A percentile compares a stretch with the other conserved stretches of the same genome.
Evolutionary conservation across 2,797 vertebrate genomes (phyloP).

Genomic region (Hozukius guyotensis): DNA sequence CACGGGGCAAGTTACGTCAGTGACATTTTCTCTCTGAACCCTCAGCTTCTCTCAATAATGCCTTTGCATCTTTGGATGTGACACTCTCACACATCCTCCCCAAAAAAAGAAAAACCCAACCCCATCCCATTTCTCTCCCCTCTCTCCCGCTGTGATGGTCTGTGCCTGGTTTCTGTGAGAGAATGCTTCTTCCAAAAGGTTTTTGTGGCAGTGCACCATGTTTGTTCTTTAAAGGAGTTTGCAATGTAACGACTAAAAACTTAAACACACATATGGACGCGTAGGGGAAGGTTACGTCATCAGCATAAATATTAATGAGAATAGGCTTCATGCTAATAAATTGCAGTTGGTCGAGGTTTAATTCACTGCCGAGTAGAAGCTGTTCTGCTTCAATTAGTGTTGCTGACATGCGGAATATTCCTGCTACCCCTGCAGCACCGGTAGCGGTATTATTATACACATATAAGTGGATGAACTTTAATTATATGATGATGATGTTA

Average conservation of each 20-base stretch:
- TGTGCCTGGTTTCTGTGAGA: conserved; percentile 5
- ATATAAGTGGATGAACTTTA: neutral
- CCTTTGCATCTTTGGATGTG: conserved; percentile 50
- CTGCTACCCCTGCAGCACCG: neutral
- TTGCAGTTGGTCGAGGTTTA: conserved; percentile 2
- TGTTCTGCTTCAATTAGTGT: neutral
- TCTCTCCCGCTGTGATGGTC: neutral
- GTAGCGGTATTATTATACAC: neutral
- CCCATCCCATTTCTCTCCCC: neutral
- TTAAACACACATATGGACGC: neutral
- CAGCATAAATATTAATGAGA: conserved; percentile 34
- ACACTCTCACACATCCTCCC: neutral
- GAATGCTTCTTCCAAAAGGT: conserved; percentile 1
- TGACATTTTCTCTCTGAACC: conserved; percentile 70
- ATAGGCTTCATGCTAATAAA: conserved; percentile 34
- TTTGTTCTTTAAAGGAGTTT: neutral
- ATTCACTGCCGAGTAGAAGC: conserved; percentile 1
- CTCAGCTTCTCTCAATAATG: conserved; percentile 65
- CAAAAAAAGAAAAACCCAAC: neutral
- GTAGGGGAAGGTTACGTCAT: neutral
- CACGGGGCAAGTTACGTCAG: conserved; percentile 71
- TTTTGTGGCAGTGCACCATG: neutral
- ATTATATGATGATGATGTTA: neutral
- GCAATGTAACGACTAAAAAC: neutral
- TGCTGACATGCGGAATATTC: neutral